Conservation (phyloP, 2,888 invertebrate genomes). For the Coelogynopora nodosa region DNA sequence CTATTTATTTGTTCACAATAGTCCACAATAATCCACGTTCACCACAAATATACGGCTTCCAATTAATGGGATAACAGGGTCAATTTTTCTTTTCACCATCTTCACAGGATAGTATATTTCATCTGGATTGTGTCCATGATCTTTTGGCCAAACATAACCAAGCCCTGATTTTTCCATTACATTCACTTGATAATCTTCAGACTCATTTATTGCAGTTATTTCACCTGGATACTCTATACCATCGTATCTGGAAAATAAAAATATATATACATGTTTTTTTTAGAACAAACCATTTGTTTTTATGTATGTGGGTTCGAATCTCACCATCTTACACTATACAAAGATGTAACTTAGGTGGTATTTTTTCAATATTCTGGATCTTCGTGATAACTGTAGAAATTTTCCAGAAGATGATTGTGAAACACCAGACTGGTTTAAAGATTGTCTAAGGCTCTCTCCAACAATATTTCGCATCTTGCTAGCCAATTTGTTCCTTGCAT, state of each 20-base stretch:
- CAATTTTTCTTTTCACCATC: background rate
- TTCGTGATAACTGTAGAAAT: background rate
- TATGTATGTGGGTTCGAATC: no score
- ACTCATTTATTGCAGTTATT: background rate
- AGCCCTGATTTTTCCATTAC: background rate
- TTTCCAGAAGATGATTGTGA: background rate
- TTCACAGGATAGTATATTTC: background rate
- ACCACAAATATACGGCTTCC: background rate
- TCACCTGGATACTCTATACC: background rate
- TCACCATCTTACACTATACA: no score
- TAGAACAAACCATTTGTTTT: no score
- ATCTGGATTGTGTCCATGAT: background rate
- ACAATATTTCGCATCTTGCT: background rate
- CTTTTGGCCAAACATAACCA: background rate
- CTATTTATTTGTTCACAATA: no score
- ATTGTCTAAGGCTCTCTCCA: background rate
- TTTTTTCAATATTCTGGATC: background rate
- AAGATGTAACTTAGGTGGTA: background rate
- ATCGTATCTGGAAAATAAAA: background rate
- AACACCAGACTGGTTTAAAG: background rate
- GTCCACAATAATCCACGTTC: background rate
- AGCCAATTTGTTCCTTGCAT: background rate
- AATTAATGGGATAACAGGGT: background rate
- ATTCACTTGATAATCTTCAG: background rate
- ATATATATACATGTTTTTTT: no score